phyloP scores from a whole-genome alignment of 1,140 invertebrate genomes.

The Dendrolimus punctatus region DNA sequence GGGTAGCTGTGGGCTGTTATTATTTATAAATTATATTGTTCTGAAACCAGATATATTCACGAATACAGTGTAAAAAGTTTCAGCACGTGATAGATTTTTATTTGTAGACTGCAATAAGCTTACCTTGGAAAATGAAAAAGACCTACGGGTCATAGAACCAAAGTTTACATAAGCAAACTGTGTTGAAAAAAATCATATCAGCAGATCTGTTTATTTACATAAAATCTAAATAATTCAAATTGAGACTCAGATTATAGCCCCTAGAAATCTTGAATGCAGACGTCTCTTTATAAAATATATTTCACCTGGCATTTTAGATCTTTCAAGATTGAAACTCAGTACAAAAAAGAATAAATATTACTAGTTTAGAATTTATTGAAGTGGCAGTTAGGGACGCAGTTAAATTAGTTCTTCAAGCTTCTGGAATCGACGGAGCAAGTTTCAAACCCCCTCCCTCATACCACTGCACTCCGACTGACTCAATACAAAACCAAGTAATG shows the following conservation, averaged over 20 bases:
- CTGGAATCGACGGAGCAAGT: conserved; percentile 58
- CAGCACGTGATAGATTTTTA: too few species aligned
- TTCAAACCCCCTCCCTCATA: conserved; percentile 23
- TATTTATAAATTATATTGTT: too few species aligned
- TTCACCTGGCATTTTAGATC: conserved; percentile 2
- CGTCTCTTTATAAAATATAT: background rate
- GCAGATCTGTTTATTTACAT: background rate
- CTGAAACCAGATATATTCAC: too few species aligned
- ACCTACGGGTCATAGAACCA: too few species aligned
- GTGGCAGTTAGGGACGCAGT: conserved; percentile 58
- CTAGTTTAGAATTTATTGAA: conserved; percentile 56
- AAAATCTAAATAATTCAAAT: background rate
- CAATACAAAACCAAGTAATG: too few species aligned
- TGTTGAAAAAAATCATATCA: background rate
- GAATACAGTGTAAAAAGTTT: too few species aligned
- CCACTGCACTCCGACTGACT: conserved; percentile 10
- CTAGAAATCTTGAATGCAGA: too few species aligned
- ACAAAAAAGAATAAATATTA: conserved; percentile 34
- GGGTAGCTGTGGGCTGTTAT: too few species aligned
- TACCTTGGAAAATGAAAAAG: too few species aligned
- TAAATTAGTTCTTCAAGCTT: conserved; percentile 67
- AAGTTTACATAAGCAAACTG: too few species aligned
- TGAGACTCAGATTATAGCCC: too few species aligned
- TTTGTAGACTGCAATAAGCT: too few species aligned
- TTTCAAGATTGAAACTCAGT: conserved; percentile 13